Evolutionary conservation across 2,888 invertebrate genomes (phyloP), one percentile per base, ranked within the genome.

Genomic region (Pterobdella sp.): DNA sequence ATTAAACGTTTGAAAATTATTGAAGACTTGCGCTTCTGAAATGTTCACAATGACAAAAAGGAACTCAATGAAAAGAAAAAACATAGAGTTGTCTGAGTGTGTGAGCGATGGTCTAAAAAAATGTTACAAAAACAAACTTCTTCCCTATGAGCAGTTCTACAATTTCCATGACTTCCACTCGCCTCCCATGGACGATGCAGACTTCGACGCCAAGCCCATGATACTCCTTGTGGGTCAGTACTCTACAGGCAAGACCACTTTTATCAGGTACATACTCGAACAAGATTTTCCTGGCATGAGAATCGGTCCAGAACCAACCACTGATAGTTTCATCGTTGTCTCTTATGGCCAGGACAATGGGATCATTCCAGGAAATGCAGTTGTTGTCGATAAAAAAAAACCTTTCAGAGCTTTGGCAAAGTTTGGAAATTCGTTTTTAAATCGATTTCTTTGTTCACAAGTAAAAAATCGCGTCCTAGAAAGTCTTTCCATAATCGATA

Each of bases 161-260:
- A 80, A 78, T 77, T 85, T 82, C 78, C 83, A 84, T 75, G 82
- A 83, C 72, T 85, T 85, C 79, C 84, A 85, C 78, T 84, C 84
- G 64, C 85, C 85, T 26, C 80, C 79, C 35, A 79, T 86, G 32
- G 84, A 84, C 82, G 96, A 97, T 82, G 92, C 96, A 0, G 97
- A 98, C 85, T 97, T 98, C 83, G 94, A 95, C 85, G 95, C 96
- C 0, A 95, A 95, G 81, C 97, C 97, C 0, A 95, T 97, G 95
- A 94, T 97, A 78, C 85, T 97, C 76, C 87, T 97, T 36, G 94
- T 97, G 42, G 97, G 97, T 0, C 97, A 97, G 82, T 97, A 97
- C 85, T 96, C 96, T 0, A 97, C 96, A 64, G 97, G 97, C 80
- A 97, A 97, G 78, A 83, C 83, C 18, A 83, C 82, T 3, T 83